Evolutionary conservation across 2,113 vertebrate species (phyloP).

Genomic region (Ailurus styani): DNA sequence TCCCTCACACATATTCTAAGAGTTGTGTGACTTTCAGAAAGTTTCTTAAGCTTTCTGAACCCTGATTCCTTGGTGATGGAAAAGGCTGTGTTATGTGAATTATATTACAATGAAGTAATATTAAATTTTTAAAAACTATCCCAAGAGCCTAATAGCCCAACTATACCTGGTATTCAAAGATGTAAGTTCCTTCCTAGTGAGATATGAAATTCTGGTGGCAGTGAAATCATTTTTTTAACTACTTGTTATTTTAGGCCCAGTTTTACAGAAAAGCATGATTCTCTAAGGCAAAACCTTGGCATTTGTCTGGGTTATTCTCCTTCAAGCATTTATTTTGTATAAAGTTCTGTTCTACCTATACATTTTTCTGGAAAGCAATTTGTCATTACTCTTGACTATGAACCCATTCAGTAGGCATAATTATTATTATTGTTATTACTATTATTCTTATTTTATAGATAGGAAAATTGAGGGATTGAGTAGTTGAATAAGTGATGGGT

Average conservation of each 20-base stretch:
- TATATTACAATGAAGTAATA: background rate
- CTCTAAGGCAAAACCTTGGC: background rate
- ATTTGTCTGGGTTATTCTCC: background rate
- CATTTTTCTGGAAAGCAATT: background rate
- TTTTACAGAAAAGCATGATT: background rate
- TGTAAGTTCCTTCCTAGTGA: background rate
- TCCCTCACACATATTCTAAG: background rate
- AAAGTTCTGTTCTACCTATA: background rate
- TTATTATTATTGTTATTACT: too few relatives aligned
- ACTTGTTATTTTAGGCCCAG: background rate
- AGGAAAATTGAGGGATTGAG: background rate
- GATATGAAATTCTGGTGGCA: background rate
- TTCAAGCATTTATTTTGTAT: background rate
- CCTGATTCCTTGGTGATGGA: background rate
- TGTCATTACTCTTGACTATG: background rate
- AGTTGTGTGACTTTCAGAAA: background rate
- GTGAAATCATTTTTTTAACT: background rate
- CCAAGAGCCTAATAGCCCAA: background rate
- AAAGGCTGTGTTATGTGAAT: background rate
- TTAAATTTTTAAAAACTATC: background rate
- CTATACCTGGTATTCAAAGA: background rate
- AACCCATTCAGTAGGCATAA: background rate
- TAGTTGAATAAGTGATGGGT: background rate
- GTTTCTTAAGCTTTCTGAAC: background rate
- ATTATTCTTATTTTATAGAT: background rate